These are phyloP conservation scores for Illadopsis cleaveri DNA, from an alignment of 2,113 vertebrate species.

Conservation along the genomic window DNA sequence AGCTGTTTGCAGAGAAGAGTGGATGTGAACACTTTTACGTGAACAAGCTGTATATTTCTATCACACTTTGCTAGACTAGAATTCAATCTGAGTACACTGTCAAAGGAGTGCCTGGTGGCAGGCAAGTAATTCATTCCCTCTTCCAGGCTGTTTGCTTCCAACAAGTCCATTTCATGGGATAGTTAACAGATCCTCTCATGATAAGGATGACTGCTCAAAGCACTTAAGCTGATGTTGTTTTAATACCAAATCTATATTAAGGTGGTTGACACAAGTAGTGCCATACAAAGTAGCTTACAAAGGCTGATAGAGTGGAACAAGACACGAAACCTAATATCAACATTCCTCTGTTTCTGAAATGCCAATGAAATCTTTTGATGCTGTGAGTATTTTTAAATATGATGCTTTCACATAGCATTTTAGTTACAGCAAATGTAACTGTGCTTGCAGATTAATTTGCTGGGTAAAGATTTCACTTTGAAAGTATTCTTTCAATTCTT, in stretches of 20 bases:
- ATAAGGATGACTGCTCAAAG: slow-evolving; percentile 56
- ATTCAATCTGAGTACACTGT: background rate
- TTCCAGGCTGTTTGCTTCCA: slow-evolving; percentile 52
- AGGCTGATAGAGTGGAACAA: slow-evolving; percentile 29
- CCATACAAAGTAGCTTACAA: slow-evolving; percentile 15
- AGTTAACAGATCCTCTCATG: slow-evolving; percentile 32
- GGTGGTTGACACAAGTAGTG: slow-evolving; percentile 22
- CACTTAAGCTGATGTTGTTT: slow-evolving; percentile 43
- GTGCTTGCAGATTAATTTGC: background rate
- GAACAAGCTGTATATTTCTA: background rate
- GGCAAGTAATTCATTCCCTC: slow-evolving; percentile 29
- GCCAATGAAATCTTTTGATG: background rate
- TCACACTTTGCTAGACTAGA: background rate
- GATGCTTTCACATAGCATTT: background rate
- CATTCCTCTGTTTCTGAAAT: background rate
- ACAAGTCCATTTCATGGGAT: slow-evolving; percentile 41
- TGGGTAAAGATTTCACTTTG: background rate
- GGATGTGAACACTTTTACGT: background rate
- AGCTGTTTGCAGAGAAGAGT: slow-evolving; percentile 14
- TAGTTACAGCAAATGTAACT: background rate
- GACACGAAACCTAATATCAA: background rate
- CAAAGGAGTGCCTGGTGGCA: background rate
- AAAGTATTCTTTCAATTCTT: background rate
- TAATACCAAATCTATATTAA: slow-evolving; percentile 7
- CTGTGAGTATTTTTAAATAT: background rate